Evolutionary conservation across 1,140 invertebrate genomes (phyloP), one percentile per base, ranked within the genome.

Genomic region (silkworm (Bombyx mori)): DNA sequence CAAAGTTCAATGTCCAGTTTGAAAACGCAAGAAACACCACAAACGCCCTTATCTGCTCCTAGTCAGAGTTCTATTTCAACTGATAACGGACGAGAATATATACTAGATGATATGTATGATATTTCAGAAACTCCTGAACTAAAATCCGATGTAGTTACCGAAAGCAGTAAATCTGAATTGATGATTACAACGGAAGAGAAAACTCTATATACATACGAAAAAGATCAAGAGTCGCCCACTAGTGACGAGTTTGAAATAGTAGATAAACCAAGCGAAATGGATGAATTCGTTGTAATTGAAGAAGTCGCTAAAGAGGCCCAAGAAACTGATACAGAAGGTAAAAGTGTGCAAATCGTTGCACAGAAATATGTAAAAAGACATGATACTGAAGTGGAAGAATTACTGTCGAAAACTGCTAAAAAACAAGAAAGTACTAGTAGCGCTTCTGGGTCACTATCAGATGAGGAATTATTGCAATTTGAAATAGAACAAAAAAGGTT

Each of bases 201-300:
- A 68, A 84, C 88, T 1, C 66, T 89, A 44, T 79, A 81, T 62
- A 85, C 88, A 73, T 81, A 73, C 53, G 77, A 92, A 77, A 89
- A 91, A 86, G 88, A 92, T 71, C 85, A 90, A 57, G 93, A 95
- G 66, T 96, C 95, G 0, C 95, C 95, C 1, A 93, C 91, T 45
- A 94, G 94, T 74, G 96, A 97, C 79, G 96, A 96, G 42, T 97
- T 97, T 88, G 95, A 97, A 89, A 90, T 96, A 79, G 87, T 96
- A 0, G 94, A 96, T 66, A 95, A 95, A 70, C 94, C 94, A 1
- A 93, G 94, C 73, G 91, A 95, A 58, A 94, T 94, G 60, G 94
- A 96, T 75, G 94, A 96, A 71, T 96, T 95, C 78, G 93, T 96
- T 1, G 93, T 96, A 0, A 93, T 95, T 58, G 94, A 95, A 84